A percentile compares a stretch with the other conserved stretches of the same genome.
These are phyloP conservation scores for Drosophila pandora DNA, from an alignment of 1,140 invertebrate genomes.

Conservation along the genomic window DNA sequence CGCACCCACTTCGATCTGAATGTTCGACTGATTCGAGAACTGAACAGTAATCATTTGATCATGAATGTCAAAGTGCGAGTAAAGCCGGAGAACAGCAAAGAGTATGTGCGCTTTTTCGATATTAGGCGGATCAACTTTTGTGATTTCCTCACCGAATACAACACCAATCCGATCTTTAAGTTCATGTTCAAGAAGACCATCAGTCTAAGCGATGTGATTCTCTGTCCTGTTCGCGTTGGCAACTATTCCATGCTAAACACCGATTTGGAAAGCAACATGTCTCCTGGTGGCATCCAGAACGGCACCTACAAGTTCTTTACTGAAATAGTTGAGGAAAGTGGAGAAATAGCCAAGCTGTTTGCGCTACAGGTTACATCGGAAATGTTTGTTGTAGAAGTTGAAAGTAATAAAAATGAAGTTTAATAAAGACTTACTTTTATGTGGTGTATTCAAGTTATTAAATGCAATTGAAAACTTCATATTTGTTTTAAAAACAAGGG, in stretches of 20 bases:
- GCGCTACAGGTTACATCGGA: slow-evolving; percentile 33
- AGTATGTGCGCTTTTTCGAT: slow-evolving; percentile 25
- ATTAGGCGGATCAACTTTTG: slow-evolving; percentile 44
- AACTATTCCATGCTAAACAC: slow-evolving; percentile 34
- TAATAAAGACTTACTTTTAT: not conserved
- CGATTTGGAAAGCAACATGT: slow-evolving; percentile 14
- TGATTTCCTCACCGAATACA: slow-evolving; percentile 39
- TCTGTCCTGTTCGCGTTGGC: slow-evolving; percentile 37
- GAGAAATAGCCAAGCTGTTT: slow-evolving; percentile 45
- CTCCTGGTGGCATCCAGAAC: slow-evolving; percentile 38
- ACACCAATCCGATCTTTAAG: slow-evolving; percentile 19
- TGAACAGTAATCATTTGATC: slow-evolving; percentile 46
- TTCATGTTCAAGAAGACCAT: slow-evolving; percentile 36
- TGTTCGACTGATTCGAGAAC: slow-evolving; percentile 20
- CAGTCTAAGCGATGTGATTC: slow-evolving; percentile 24
- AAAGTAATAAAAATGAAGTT: not conserved
- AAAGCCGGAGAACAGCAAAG: slow-evolving; percentile 1
- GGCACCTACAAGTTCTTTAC: slow-evolving; percentile 54
- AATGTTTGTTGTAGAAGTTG: slow-evolving; percentile 7
- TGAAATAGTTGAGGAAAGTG: slow-evolving; percentile 45
- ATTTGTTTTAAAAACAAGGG: not conserved
- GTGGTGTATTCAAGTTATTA: not conserved
- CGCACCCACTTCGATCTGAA: slow-evolving; percentile 33
- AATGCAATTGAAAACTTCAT: not conserved
- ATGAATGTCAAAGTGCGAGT: slow-evolving; percentile 38